Conservation (phyloP, 2,888 invertebrate species). For the Carabus problematicus region DNA sequence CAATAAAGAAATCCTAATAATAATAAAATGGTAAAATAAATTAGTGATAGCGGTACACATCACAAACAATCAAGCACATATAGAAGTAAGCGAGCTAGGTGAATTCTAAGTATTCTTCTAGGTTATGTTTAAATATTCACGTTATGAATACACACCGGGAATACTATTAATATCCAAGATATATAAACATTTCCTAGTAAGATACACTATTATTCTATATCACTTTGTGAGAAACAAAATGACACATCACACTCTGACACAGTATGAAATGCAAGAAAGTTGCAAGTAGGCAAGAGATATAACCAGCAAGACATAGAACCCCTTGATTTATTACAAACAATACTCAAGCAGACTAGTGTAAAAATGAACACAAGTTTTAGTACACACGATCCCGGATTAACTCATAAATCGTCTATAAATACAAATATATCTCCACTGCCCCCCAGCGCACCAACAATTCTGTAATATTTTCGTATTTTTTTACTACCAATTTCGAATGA, state of each 20-base stretch:
- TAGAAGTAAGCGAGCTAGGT: no score
- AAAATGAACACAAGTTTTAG: slow-evolving; percentile 7
- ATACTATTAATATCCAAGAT: no score
- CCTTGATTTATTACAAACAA: slow-evolving; percentile 16
- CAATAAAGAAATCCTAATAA: slow-evolving; percentile 29
- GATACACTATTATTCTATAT: no score
- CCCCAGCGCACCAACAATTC: slow-evolving; percentile 27
- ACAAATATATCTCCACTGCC: slow-evolving; percentile 27
- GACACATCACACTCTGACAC: no score
- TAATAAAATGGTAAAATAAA: slow-evolving; percentile 31
- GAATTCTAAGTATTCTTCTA: no score
- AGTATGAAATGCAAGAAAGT: no score
- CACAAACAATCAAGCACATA: not conserved
- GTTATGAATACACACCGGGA: no score
- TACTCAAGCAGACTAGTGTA: slow-evolving; percentile 15
- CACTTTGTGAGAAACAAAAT: no score
- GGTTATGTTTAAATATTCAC: no score
- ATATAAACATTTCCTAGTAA: no score
- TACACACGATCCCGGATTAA: slow-evolving; percentile 24
- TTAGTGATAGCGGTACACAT: slow-evolving; percentile 15
- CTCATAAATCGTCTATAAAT: slow-evolving; percentile 32
- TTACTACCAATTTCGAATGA: slow-evolving; percentile 30
- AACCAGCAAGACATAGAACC: slow-evolving; percentile 4
- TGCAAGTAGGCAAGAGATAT: not conserved
- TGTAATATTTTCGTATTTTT: slow-evolving; percentile 23